These are phyloP conservation scores for Dynastes tityus DNA, from an alignment of 2,888 invertebrate genomes.

Conservation along the genomic window DNA sequence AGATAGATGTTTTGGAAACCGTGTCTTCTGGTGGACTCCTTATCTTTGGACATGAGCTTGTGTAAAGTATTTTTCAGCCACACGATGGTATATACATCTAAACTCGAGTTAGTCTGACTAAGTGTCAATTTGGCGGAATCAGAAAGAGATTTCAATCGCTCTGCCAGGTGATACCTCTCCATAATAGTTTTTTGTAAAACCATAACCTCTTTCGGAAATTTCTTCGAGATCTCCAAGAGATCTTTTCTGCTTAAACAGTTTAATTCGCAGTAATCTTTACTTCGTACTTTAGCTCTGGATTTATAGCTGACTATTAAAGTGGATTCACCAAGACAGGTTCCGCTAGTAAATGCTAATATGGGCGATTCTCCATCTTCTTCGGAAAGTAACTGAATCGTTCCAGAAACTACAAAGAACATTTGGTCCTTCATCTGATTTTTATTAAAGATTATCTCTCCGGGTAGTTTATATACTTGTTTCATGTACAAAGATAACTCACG, in stretches of 20 bases:
- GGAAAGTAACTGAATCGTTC: conserved; percentile 59
- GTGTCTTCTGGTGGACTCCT: conserved; percentile 45
- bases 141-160: conserved; percentile 10
- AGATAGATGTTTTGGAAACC: conserved; percentile 50
- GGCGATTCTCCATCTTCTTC: conserved; percentile 60
- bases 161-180: conserved; percentile 18
- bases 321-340: conserved; percentile 58
- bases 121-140: conserved; percentile 15
- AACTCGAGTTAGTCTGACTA: neutral
- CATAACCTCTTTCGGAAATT: conserved; percentile 53
- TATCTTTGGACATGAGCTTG: conserved; percentile 47
- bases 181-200: neutral
- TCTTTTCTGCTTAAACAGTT: conserved; percentile 52
- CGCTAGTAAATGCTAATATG: conserved; percentile 58
- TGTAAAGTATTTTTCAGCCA: conserved; percentile 51
- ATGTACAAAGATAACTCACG: conserved; percentile 54
- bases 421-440: conserved; percentile 53
- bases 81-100: conserved; percentile 44
- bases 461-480: conserved; percentile 55
- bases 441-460: conserved; percentile 57
- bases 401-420: conserved; percentile 59
- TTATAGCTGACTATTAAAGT: conserved; percentile 53
- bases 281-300: conserved; percentile 56
- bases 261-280: conserved; percentile 58
- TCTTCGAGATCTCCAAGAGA: conserved; percentile 47